A percentile compares a stretch with the other conserved stretches of the same genome.
phyloP scores from a whole-genome alignment of 1,140 invertebrate species.

The Cydia strobilella region DNA sequence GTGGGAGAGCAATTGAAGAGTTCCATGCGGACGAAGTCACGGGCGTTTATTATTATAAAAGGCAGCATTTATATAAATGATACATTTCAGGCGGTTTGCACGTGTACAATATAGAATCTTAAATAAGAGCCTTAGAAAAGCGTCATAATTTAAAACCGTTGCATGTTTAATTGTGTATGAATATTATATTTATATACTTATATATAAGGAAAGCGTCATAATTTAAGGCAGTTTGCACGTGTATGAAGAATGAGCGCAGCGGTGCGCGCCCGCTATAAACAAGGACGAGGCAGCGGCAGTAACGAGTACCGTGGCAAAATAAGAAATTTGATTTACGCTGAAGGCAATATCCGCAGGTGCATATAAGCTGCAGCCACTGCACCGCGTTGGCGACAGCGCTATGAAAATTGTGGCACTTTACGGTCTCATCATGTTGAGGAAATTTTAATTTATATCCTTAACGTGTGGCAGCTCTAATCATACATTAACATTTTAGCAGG shows the following conservation, averaged over 20 bases:
- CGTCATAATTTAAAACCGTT: too few species aligned
- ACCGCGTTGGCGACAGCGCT: constrained; percentile 34
- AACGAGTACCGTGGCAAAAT: constrained; percentile 67
- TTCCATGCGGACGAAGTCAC: too few species aligned
- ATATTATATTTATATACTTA: too few species aligned
- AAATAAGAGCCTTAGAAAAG: too few species aligned
- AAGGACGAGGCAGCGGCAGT: constrained; percentile 39
- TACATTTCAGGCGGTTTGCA: too few species aligned
- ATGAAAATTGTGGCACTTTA: constrained; percentile 44
- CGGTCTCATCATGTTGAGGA: constrained; percentile 41
- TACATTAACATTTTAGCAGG: background rate
- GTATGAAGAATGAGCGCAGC: background rate
- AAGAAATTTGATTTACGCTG: constrained; percentile 75
- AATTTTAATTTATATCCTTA: constrained; percentile 53
- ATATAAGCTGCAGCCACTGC: constrained; percentile 53
- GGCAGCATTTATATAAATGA: too few species aligned
- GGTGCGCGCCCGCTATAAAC: background rate
- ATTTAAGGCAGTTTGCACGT: constrained; percentile 11
- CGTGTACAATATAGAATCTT: too few species aligned
- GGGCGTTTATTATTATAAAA: too few species aligned
- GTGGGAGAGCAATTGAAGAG: too few species aligned
- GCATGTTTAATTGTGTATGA: too few species aligned
- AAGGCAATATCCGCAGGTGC: constrained; percentile 74
- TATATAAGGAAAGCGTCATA: constrained; percentile 40
- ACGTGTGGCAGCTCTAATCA: constrained; percentile 35